Evolutionary conservation across 2,888 invertebrate species (phyloP).

Genomic region (Aspidiotus rigidus): DNA sequence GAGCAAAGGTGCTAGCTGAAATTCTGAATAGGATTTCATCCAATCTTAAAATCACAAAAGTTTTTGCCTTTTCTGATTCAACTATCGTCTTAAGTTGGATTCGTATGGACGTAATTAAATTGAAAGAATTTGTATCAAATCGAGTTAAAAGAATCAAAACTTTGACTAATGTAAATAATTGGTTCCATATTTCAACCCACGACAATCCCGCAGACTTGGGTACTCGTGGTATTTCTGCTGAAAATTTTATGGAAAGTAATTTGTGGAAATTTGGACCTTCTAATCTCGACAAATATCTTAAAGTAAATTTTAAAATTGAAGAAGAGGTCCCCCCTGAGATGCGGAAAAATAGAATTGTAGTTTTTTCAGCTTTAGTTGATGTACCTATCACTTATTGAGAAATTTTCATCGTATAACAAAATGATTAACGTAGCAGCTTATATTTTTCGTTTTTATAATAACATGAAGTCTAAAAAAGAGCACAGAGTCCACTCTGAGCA

Average conservation of each 20-base stretch:
- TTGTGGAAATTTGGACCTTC: neutral
- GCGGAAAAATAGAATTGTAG: neutral
- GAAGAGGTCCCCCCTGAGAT: neutral
- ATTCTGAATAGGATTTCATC: neutral
- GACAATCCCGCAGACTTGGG: constrained; percentile 13
- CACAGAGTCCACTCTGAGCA: neutral
- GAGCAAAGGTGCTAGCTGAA: neutral
- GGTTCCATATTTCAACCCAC: constrained; percentile 3
- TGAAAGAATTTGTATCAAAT: constrained; percentile 12
- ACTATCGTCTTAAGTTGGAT: constrained; percentile 16
- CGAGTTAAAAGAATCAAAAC: constrained; percentile 1
- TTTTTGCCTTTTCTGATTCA: constrained; percentile 16
- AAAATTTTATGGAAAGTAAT: neutral
- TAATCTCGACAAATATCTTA: neutral
- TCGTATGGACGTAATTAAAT: neutral
- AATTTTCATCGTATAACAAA: constrained; percentile 9
- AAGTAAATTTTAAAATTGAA: neutral
- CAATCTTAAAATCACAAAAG: neutral
- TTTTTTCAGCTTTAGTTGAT: neutral
- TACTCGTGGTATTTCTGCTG: constrained; percentile 6
- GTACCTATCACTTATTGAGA: neutral
- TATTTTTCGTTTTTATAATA: neutral
- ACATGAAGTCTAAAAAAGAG: neutral
- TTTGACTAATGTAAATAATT: neutral
- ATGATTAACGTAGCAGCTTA: neutral